A percentile compares a stretch with the other conserved stretches of the same genome.
These are phyloP conservation scores for Trypoxylus dichotomus DNA, from an alignment of 1,140 invertebrate genomes.

Conservation along the genomic window DNA sequence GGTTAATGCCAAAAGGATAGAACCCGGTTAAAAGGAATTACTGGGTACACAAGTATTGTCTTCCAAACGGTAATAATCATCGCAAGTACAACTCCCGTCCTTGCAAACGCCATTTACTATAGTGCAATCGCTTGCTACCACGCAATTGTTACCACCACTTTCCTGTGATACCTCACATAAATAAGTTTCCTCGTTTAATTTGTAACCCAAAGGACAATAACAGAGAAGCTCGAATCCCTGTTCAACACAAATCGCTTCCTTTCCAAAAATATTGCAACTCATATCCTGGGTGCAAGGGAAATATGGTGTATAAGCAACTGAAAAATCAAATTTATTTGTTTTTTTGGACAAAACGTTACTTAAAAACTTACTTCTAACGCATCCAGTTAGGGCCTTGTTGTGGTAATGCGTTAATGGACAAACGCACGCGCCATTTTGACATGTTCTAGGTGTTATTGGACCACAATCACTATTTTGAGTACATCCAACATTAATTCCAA, in stretches of 20 bases:
- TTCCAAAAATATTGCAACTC: neutral
- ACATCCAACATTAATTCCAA: conserved; percentile 24
- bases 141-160: neutral
- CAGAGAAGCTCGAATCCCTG: neutral
- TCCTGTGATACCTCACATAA: neutral
- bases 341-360: neutral
- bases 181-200: neutral
- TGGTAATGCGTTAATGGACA: neutral
- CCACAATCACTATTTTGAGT: conserved; percentile 13
- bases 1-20: neutral
- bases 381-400: neutral
- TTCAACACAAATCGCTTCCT: neutral
- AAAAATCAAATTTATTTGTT: neutral
- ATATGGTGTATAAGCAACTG: neutral
- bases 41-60: conserved; percentile 23
- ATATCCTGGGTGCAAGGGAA: neutral
- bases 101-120: conserved; percentile 3
- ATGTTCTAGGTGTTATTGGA: neutral
- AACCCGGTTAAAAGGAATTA: conserved; percentile 3
- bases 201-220: neutral
- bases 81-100: neutral
- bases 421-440: conserved; percentile 4
- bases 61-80: neutral
- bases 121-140: neutral
- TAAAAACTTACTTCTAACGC: neutral